Evolutionary conservation across 2,888 invertebrate genomes (phyloP).

Genomic region (Protophormia terraenovae): DNA sequence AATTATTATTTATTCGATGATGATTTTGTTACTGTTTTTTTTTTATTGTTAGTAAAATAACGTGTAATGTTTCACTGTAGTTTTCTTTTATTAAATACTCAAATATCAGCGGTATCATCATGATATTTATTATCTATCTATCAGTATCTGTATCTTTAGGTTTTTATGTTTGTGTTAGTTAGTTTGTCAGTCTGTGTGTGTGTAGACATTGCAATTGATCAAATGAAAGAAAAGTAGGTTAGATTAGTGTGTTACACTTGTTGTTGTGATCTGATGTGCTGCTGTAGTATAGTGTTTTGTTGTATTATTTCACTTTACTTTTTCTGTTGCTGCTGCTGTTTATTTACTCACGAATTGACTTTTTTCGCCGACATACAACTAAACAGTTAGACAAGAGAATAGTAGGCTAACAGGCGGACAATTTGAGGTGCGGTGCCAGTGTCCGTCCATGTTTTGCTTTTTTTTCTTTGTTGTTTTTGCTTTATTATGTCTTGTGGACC

Average conservation of each 20-base stretch:
- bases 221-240: slow-evolving; percentile 57
- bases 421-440: slow-evolving; percentile 60
- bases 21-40: background rate
- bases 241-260: slow-evolving; percentile 63
- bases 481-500: slow-evolving; percentile 1
- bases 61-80: background rate
- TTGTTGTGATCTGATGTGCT: slow-evolving; percentile 35
- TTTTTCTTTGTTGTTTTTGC: background rate
- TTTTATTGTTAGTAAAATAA: background rate
- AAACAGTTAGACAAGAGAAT: slow-evolving; percentile 29
- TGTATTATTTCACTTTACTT: slow-evolving; percentile 29
- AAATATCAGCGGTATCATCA: slow-evolving; percentile 40
- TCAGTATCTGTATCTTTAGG: slow-evolving; percentile 2
- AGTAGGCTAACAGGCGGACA: slow-evolving; percentile 26
- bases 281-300: background rate
- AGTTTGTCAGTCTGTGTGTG: background rate
- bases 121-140: slow-evolving; percentile 14
- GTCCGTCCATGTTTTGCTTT: slow-evolving; percentile 9
- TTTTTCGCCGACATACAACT: slow-evolving; percentile 26
- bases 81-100: slow-evolving; percentile 21
- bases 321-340: slow-evolving; percentile 11
- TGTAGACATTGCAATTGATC: slow-evolving; percentile 54
- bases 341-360: slow-evolving; percentile 49
- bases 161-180: background rate
- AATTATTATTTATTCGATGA: slow-evolving; percentile 7